Base-by-base conservation (phyloP, 2,888 invertebrate species). In the Stomorhina lunata region DNA sequence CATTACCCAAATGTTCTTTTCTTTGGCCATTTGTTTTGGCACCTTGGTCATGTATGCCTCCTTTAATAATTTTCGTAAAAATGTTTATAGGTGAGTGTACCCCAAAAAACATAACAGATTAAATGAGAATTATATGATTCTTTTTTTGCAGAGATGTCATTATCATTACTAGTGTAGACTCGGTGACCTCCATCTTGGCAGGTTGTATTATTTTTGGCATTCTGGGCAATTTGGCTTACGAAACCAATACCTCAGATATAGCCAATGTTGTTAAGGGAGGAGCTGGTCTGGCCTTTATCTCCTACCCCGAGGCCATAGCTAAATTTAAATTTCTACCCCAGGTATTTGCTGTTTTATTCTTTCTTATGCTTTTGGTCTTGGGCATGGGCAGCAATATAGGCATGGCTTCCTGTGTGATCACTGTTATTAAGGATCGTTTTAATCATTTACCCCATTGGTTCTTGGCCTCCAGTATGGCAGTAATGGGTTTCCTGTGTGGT, bases 181-280 rank as follows among this genome's bases (percentile, higher is more conserved):
- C 96, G 0, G 93, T 95, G 73, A 96, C 97, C 0, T 96, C 96
- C 84, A 90, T 96, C 10, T 90, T 97, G 69, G 96, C 97, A 0
- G 97, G 96, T 0, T 93, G 95, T 84, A 96, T 96, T 1, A 96
- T 96, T 83, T 97, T 97, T 88, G 95, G 96, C 2, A 95, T 97
- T 81, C 92, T 97, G 17, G 97, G 97, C 0, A 96, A 96, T 89
- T 90, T 97, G 85, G 96, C 96, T 0, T 91, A 94, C 85, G 94
- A 95, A 86, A 92, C 92, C 53, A 92, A 93, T 0, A 90, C 91
- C 4, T 91, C 92, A 29, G 93, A 94, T 2, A 94, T 96, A 1
- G 88, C 92, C 0, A 89, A 93, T 0, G 95, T 96, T 0, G 94
- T 96, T 0, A 94, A 95, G 25, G 90, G 92, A 85, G 97, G 96